Evolutionary conservation across 2,113 vertebrate species (phyloP), one percentile per base, ranked within the genome.

Genomic region (Cheilinus undulatus): DNA sequence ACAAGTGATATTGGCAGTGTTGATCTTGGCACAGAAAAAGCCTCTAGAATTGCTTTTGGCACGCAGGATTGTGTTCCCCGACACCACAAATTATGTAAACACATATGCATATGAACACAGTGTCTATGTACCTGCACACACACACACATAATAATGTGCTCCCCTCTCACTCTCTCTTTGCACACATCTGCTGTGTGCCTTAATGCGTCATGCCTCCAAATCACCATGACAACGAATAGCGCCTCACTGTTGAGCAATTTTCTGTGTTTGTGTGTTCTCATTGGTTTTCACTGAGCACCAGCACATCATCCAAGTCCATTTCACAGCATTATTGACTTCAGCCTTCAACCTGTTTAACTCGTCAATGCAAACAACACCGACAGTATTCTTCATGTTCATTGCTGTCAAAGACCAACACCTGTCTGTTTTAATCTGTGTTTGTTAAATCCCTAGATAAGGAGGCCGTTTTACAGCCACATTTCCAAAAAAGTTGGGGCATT

Each of bases 1-100:
- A 73, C 75, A 74, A 66, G 63, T 84, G 78, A 80, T 91, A 70
- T 89, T 89, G 86, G 87, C 88, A 79, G 67, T 75, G 69, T 79
- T 87, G 77, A 84, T 88, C 40, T 85, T 79, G 73, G 57, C 68
- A 64, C 53, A 7, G 81, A 73, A 70, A 56, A 76, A 59, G n/a
- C 65, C 42, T 32, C 11, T 28, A 61, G 61, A 69, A 81, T 45
- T 69, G 77, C 52, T 82, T 62, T 73, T 84, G 71, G 73, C 70
- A 62, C 57, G 42, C 57, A 49, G 32, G 30, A 66, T 61, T 58
- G 51, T 76, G 57, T 76, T 80, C 64, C 36, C 66, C 24, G 19
- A 54, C 28, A 48, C 48, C 45, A 7, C 50, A 63, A 66, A 53
- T 58, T 8, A 65, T 82, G 63, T 66, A 46, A 71, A 77, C 61